phyloP scores from a whole-genome alignment of 2,888 invertebrate genomes.

The Pristionchus arcanus region DNA sequence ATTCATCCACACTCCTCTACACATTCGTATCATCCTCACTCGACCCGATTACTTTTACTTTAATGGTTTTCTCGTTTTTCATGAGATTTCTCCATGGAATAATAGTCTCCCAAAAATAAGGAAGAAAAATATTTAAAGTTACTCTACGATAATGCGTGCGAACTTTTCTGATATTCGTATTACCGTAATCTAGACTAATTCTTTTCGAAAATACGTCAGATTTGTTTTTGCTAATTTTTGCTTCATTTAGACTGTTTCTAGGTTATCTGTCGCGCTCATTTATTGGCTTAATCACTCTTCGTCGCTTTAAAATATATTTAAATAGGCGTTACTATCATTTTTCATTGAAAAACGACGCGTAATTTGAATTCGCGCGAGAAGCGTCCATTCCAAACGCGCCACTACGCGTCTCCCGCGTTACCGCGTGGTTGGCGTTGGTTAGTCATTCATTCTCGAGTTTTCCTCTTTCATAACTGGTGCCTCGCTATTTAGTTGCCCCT shows the following conservation, averaged over 20 bases:
- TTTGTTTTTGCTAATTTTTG: neutral
- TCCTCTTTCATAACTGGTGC: conserved; percentile 2
- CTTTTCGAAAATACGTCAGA: neutral
- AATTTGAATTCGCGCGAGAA: conserved; percentile 30
- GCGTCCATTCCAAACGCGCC: conserved; percentile 16
- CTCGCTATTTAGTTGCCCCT: neutral
- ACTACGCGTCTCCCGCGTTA: neutral
- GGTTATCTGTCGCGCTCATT: neutral
- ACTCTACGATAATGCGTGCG: neutral
- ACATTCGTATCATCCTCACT: no score
- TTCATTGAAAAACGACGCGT: neutral
- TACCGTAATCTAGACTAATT: neutral
- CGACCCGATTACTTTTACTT: no score
- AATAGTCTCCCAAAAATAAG: no score
- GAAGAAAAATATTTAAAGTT: neutral
- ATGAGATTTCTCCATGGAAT: no score
- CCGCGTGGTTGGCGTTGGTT: conserved; percentile 15
- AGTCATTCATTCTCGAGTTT: conserved; percentile 31
- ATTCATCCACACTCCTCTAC: no score
- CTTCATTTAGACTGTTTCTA: neutral
- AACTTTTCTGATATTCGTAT: neutral
- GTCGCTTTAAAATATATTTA: neutral
- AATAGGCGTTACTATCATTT: neutral
- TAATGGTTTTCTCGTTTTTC: no score
- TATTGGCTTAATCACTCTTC: neutral